Base-by-base conservation (phyloP, 2,888 invertebrate species). In the Agrochola litura region DNA sequence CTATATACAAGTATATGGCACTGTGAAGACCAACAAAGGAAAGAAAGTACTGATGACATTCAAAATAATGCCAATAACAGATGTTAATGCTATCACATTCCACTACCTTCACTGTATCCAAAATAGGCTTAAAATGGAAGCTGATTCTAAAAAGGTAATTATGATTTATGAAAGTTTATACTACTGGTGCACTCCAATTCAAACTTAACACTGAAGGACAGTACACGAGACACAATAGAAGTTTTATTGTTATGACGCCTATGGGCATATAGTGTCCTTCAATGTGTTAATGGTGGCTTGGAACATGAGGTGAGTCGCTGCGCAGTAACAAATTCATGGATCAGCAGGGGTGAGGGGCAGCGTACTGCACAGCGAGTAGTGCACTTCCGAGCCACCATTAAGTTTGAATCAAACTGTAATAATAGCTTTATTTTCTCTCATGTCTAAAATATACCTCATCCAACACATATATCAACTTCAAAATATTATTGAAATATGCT, bases 41-140 rank as follows among this genome's bases (percentile, higher is more conserved):
- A 96, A 95, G 77, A 97, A 96, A 91, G 95, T 96, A 1, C 77
- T 97, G 10, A 96, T 96, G 95, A 95, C 95, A 69, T 97, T 97
- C 82, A 97, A 96, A 92, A 96, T 97, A 82, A 93, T 93, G 84
- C 96, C 95, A 22, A 85, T 97, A 60, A 95, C 93, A 61, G 96
- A 97, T 93, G 91, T 95, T 1, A 97, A 97, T 91, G 94, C 93
- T 22, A 96, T 97, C n/a, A 97, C 96, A 90, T 97, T 95, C 90
- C 97, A 97, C 86, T 97, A 97, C 85, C 89, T 97, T 58, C 96
- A 96, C 76, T 97, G 97, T 82, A 96, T 97, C 67, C 94, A 96
- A 85, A 97, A 96, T 86, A 96, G 94, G 87, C 92, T 96, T 0
- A 96, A 96, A 91, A 95, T 97, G 95, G 96, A 97, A 89, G 94